These are phyloP conservation scores for Folsomia manolachei DNA, from an alignment of 2,888 invertebrate species.

Conservation along the genomic window DNA sequence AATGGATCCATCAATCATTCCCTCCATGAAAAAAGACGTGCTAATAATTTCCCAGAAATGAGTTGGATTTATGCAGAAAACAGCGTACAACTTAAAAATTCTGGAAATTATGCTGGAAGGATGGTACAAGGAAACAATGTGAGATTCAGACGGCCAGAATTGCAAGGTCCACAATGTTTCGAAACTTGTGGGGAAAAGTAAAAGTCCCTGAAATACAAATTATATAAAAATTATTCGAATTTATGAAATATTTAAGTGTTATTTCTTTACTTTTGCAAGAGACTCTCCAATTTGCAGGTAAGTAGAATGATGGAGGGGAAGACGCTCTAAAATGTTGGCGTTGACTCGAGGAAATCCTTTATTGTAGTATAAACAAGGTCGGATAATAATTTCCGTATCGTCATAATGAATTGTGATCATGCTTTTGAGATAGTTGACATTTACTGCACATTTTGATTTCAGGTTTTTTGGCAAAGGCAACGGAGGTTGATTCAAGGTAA, in stretches of 20 bases:
- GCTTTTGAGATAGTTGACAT: constrained; percentile 41
- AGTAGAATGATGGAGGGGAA: constrained; percentile 41
- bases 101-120: constrained; percentile 39
- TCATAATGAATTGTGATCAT: constrained; percentile 37
- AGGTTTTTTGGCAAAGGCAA: constrained; percentile 17
- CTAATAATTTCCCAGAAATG: constrained; percentile 45
- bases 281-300: constrained; percentile 44
- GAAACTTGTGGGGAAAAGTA: constrained; percentile 44
- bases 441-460: constrained; percentile 24
- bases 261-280: constrained; percentile 28
- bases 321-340: constrained; percentile 40
- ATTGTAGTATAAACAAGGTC: constrained; percentile 39
- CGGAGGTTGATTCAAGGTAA: constrained; percentile 31
- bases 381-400: constrained; percentile 43
- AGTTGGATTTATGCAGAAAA: constrained; percentile 41
- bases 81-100: constrained; percentile 41
- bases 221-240: neutral
- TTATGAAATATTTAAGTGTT: neutral
- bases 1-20: constrained; percentile 26
- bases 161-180: constrained; percentile 47
- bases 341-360: constrained; percentile 43
- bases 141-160: constrained; percentile 48
- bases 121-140: constrained; percentile 41
- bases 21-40: constrained; percentile 40
- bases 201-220: constrained; percentile 28